Conservation (phyloP, 2,888 invertebrate species). For the Stenodema calcarata region DNA sequence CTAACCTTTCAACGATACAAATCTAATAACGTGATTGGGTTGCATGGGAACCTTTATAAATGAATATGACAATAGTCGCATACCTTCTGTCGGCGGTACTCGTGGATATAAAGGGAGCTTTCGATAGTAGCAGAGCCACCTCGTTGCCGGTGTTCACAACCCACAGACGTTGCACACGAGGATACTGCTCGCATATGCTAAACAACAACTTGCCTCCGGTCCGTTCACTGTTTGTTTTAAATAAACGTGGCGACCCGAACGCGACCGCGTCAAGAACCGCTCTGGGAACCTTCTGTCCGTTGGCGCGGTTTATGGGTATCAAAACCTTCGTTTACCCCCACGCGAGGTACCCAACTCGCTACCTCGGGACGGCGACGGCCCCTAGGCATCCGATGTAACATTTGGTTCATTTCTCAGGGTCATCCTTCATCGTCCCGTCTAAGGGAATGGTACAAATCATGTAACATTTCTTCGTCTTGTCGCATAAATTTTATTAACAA, state of each 20-base stretch:
- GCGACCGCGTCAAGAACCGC: neutral
- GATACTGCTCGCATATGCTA: neutral
- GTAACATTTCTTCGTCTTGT: neutral
- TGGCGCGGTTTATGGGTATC: neutral
- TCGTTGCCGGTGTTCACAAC: neutral
- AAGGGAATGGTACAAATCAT: neutral
- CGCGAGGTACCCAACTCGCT: neutral
- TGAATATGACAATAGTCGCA: neutral
- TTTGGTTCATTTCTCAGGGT: neutral
- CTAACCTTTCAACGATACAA: no score
- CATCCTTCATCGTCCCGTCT: neutral
- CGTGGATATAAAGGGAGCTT: neutral
- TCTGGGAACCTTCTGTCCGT: neutral
- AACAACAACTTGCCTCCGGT: neutral
- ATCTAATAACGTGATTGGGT: no score
- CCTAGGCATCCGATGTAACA: neutral
- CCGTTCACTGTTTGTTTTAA: neutral
- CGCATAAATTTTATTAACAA: no score
- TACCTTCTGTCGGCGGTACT: neutral
- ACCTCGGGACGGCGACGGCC: neutral
- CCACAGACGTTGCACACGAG: neutral
- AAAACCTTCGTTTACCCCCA: neutral
- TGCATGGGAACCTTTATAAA: no score
- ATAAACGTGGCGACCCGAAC: neutral
- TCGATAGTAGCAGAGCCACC: neutral